Base-by-base conservation (phyloP, 2,888 invertebrate species). In the Ophraella communa region DNA sequence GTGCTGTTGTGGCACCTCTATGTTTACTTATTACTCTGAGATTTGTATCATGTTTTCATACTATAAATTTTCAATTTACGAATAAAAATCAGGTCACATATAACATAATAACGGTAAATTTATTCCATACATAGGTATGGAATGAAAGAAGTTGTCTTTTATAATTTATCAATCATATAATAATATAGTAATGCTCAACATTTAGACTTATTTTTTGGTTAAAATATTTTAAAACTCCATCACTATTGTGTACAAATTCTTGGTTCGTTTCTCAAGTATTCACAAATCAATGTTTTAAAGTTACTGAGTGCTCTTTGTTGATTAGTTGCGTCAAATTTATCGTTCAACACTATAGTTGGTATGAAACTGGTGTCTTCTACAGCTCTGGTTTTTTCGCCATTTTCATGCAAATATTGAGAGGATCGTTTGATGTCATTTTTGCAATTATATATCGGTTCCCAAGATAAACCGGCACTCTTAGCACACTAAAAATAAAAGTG, bases 401-500 rank as follows among this genome's bases (percentile, higher is more conserved):
- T 70, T 14, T 67, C 69, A 0, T 76, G 79, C 24, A 84, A 72
- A 17, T 83, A 68, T 5, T 81, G 76, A 21, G 79, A 76, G 2
- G 79, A 82, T 62, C 71, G 24, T 2, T 71, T 58, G 1, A 74
- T 72, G 1, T 67, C 65, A 2, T 14, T 5, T n/a, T 74, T 67
- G 63, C 84, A 84, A 0, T 68, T 47, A 3, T 74, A 20, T 17
- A 83, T 74, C 2, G 33, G 14, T 2, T 66, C 54, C 45, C 72
- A 71, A 5, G 69, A 70, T 20, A 83, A 44, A 11, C 70, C 74
- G 1, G 72, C 44, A 1, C 70, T 62, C 20, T 73, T 47, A 0
- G 79, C 79, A 65, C 84, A 84, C 84, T 85, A 66, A 33, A 77
- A 75, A 27, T n/a, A n/a, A n/a, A n/a, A n/a, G n/a, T n/a, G n/a